phyloP scores from a whole-genome alignment of 2,113 vertebrate genomes.

The Mustelus asterias region DNA sequence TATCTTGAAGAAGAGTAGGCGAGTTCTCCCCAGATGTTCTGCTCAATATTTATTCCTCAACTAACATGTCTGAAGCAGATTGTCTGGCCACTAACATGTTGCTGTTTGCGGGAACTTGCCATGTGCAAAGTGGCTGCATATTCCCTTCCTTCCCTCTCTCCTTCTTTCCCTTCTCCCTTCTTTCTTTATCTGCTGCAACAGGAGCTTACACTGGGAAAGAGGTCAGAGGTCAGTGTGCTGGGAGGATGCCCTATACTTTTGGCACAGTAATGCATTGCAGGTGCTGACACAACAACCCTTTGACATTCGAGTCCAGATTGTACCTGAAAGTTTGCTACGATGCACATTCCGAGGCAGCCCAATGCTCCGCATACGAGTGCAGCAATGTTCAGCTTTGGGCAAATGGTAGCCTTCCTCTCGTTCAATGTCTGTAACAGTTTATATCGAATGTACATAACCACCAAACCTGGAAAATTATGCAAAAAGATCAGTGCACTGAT shows the following conservation, averaged over 20 bases:
- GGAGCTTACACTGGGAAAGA: not conserved
- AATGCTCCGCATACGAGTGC: constrained; percentile 60
- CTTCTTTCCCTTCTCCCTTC: not conserved
- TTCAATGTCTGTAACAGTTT: constrained; percentile 75
- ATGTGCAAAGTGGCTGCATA: not conserved
- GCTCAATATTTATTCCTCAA: not conserved
- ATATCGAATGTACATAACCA: constrained; percentile 78
- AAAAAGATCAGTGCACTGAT: not conserved
- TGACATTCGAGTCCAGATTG: not conserved
- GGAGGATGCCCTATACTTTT: not conserved
- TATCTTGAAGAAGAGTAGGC: not conserved
- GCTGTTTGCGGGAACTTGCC: not conserved
- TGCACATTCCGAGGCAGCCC: constrained; percentile 78
- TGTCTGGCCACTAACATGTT: not conserved
- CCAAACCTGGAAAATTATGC: constrained; percentile 55
- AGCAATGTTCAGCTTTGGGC: constrained; percentile 55
- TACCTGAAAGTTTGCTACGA: constrained; percentile 94
- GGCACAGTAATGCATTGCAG: not conserved
- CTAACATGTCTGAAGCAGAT: not conserved
- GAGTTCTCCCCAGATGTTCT: not conserved
- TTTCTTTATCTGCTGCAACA: not conserved
- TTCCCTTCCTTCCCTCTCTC: not conserved
- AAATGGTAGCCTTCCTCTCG: constrained; percentile 45
- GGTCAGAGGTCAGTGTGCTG: not conserved
- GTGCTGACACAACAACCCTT: not conserved